Evolutionary conservation across 2,888 invertebrate genomes (phyloP), one percentile per base, ranked within the genome.

Genomic region (Panopea generosa): DNA sequence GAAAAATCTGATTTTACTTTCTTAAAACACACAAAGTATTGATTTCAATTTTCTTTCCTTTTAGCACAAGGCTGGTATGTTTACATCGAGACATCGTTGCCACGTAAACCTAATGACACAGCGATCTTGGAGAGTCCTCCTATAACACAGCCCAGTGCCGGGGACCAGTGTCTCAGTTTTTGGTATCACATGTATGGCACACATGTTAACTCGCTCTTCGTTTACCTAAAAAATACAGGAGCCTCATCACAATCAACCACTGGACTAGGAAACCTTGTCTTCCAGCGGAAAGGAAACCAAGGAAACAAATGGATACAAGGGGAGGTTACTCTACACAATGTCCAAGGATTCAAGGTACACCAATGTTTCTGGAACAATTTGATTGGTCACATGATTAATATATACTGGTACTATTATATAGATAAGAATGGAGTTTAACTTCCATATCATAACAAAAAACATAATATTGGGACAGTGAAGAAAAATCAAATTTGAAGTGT

Each of bases 81-180:
- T 7, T 95, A 91, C 88, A 94, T 95, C 50, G 94, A 95, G 87
- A 93, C 95, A 0, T 93, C 94, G 2, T 94, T 93, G 82, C 95
- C 95, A 0, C 90, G 94, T 49, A 85, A 93, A 73, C 94, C 94
- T 0, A 94, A 95, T 2, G 95, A 95, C 86, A 92, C 92, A 43
- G 95, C 95, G 0, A 90, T 94, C 70, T 91, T 95, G 14, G 66
- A 83, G 18, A 86, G 87, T 61, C 85, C 85, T 1, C 85, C 85
- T 1, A 18, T 57, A n/a, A 87, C 90, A 29, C 60, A 43, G 16
- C 85, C 83, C 60, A 29, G 61, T 9, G 11, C 11, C 33, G 69
- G 68, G 22, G 61, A 66, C 27, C 80, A 86, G 55, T 90, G 90
- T 61, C 78, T 90, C 24, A 84, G 77, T 49, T 90, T 90, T 81